Conservation (phyloP, 2,113 vertebrate genomes). For the Polypterus senegalus region DNA sequence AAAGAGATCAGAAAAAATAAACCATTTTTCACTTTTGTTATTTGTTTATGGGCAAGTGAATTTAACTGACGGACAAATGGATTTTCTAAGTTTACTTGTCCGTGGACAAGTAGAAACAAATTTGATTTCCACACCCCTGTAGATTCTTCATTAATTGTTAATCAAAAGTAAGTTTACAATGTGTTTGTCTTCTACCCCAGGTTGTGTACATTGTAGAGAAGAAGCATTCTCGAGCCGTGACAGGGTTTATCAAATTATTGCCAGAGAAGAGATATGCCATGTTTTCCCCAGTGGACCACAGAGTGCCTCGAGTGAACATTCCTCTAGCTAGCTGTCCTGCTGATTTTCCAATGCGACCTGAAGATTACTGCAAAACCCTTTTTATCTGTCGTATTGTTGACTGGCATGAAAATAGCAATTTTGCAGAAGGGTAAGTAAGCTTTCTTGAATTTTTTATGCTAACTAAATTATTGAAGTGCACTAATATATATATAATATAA, state of each 20-base stretch:
- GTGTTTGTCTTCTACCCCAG: constrained; percentile 38
- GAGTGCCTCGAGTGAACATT: constrained; percentile 78
- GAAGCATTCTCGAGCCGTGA: constrained; percentile 83
- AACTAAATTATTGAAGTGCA: not conserved
- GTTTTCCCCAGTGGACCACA: constrained; percentile 88
- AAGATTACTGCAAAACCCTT: constrained; percentile 64
- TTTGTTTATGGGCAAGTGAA: too few relatives aligned
- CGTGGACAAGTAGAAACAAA: too few relatives aligned
- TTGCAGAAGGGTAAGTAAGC: constrained; percentile 74
- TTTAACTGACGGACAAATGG: too few relatives aligned
- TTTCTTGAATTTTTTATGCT: not conserved
- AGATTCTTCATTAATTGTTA: too few relatives aligned
- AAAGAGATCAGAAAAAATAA: too few relatives aligned
- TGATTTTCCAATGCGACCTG: constrained; percentile 60
- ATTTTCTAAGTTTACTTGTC: too few relatives aligned
- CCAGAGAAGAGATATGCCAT: constrained; percentile 77
- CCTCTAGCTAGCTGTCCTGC: constrained; percentile 71
- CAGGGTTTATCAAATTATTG: constrained; percentile 79
- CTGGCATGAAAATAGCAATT: constrained; percentile 79
- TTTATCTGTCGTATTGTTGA: constrained; percentile 83
- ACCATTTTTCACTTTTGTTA: too few relatives aligned
- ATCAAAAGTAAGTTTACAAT: too few relatives aligned
- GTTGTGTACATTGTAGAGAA: constrained; percentile 85
- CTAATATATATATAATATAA: not conserved
- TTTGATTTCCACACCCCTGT: too few relatives aligned